phyloP scores from a whole-genome alignment of 92 coral and sea anemone genomes.

The Epizoanthus illoricatus region DNA sequence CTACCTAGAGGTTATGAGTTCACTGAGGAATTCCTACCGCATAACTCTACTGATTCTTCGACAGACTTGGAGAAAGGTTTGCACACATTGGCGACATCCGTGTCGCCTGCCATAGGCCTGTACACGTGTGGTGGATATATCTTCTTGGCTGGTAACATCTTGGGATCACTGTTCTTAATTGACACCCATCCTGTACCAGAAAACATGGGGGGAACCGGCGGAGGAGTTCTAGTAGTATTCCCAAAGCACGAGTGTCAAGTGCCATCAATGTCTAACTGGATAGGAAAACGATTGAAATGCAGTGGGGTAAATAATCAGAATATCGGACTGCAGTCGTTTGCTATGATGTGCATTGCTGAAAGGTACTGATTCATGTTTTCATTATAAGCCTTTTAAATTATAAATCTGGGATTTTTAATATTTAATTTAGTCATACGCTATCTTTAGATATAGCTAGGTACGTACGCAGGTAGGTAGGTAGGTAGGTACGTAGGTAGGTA shows the following conservation, averaged over 20 bases:
- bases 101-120: not conserved
- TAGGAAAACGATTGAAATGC: constrained; percentile 1
- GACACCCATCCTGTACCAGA: constrained; percentile 17
- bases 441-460: too few species aligned
- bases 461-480: too few species aligned
- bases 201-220: constrained; percentile 39
- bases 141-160: constrained; percentile 21
- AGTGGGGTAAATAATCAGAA: not conserved
- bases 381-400: too few species aligned
- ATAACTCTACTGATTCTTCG: not conserved
- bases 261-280: constrained; percentile 18
- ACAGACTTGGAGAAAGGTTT: not conserved
- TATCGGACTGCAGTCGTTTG: constrained; percentile 13
- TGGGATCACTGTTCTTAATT: constrained; percentile 6
- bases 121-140: constrained; percentile 29
- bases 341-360: constrained; percentile 11
- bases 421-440: too few species aligned
- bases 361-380: not conserved
- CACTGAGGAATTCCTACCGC: constrained; percentile 14
- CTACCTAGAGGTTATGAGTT: constrained; percentile 2
- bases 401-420: too few species aligned
- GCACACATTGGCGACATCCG: not conserved
- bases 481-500: too few species aligned
- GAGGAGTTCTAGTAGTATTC: constrained; percentile 23
- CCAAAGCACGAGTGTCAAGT: not conserved